Base-by-base conservation (phyloP, 2,113 vertebrate species). In the Suricata suricatta region DNA sequence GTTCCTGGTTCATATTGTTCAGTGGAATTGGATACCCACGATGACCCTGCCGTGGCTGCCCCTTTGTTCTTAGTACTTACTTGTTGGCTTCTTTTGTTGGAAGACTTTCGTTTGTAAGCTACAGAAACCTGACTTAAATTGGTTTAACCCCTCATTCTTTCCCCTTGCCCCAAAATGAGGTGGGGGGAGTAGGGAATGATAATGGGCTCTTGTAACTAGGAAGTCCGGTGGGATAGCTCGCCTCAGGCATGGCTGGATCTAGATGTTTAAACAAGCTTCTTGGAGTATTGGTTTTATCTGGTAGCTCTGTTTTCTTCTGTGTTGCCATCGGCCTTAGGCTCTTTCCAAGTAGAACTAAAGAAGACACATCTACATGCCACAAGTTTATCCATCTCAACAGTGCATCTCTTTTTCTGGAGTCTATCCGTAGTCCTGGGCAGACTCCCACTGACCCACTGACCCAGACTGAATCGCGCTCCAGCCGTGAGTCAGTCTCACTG, bases 91-190 rank as follows among this genome's bases (percentile, higher is more conserved):
- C 6, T 21, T 84, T 92, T 88, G 23, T 83, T 31, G 50, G 79
- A 79, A 90, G n/a, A 41, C 47, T 94, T 94, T 16, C 21, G 16
- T 97, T 96, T 71, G 21, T 41, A 77, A 50, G 64, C 63, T 72
- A 31, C 31, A 77, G 57, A 95, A 79, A 50, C 50, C 54, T 89
- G 77, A 12, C 83, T 35, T 90, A n/a, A 94, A n/a, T 52, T 93
- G 69, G 19, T 21, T 77, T 71, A 79, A 76, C 21, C 44, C 44
- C 41, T 77, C 72, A 29, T 77, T 44, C 41, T 47, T 3, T 5
- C 27, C 14, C 41, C 41, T 13, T 5, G 35, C 72, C 14, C 41
- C 41, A 76, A 76, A 44, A 44, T 3, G 17, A 8, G 38, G 7
- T 50, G 44, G 44, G 16, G 38, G 38, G 29, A 50, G 8, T 33